Percentiles rank a stretch among this genome's conserved stretches.
These are phyloP conservation scores for Schizopygopsis pylzovi DNA, from an alignment of 2,797 vertebrate genomes.

Conservation along the genomic window DNA sequence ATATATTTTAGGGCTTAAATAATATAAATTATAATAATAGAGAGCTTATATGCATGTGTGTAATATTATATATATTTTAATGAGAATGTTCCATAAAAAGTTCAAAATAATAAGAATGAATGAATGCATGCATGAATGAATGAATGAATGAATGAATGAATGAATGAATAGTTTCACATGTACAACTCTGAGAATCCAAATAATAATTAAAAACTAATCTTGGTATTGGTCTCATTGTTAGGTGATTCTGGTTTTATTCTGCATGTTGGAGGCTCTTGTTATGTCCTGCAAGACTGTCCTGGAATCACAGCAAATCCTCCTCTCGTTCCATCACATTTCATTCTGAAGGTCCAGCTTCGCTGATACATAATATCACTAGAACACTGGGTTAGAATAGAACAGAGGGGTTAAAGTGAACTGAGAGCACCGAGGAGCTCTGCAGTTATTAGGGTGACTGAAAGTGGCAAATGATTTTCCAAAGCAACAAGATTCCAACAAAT, in stretches of 20 bases:
- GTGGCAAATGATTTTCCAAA: constrained; percentile 44
- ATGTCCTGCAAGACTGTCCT: not conserved
- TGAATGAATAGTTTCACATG: too few relatives aligned
- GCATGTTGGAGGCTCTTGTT: not conserved
- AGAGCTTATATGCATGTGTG: too few relatives aligned
- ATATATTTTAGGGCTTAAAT: too few relatives aligned
- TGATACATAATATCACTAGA: not conserved
- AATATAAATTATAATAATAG: too few relatives aligned
- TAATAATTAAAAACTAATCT: too few relatives aligned
- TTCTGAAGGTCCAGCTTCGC: not conserved
- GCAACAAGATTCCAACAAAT: constrained; percentile 23
- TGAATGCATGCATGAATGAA: too few relatives aligned
- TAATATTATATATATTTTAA: too few relatives aligned
- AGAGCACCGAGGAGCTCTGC: not conserved
- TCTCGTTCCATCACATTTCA: not conserved
- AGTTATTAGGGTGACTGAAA: constrained; percentile 20
- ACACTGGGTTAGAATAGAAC: not conserved
- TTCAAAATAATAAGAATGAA: too few relatives aligned
- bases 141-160: too few relatives aligned
- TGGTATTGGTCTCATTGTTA: too few relatives aligned
- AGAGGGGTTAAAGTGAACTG: not conserved
- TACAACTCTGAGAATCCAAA: too few relatives aligned
- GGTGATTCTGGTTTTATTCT: not conserved
- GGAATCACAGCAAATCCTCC: not conserved
- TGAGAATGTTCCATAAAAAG: too few relatives aligned